These are phyloP conservation scores for Mellilla xanthometata DNA, from an alignment of 2,888 invertebrate species.

Conservation along the genomic window DNA sequence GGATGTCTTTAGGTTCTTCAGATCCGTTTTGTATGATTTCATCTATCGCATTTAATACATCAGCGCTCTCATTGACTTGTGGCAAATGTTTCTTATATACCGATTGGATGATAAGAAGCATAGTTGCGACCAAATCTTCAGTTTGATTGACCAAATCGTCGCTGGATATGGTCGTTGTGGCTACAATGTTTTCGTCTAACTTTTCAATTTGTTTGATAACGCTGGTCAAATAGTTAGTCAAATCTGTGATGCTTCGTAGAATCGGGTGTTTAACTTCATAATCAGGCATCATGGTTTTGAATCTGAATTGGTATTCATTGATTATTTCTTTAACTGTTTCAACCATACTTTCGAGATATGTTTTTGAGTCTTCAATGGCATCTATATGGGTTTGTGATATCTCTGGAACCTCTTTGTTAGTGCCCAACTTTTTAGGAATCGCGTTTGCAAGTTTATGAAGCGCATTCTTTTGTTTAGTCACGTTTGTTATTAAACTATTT, in stretches of 20 bases:
- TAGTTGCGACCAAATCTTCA: conserved; percentile 64
- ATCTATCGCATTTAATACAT: conserved; percentile 61
- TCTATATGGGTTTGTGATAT: conserved; percentile 66
- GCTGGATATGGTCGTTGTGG: conserved; percentile 45
- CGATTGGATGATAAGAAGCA: conserved; percentile 59
- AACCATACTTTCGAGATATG: conserved; percentile 49
- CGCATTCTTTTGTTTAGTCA: conserved; percentile 62
- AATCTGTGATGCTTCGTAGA: conserved; percentile 51
- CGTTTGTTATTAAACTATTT: conserved; percentile 51
- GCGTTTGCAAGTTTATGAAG: conserved; percentile 54
- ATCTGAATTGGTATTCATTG: conserved; percentile 53
- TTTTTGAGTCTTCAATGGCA: conserved; percentile 50
- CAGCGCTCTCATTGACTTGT: conserved; percentile 44
- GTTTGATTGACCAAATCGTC: conserved; percentile 45
- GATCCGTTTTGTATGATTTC: conserved; percentile 63
- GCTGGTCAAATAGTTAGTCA: conserved; percentile 50
- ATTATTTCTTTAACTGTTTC: conserved; percentile 50
- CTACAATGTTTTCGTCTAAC: conserved; percentile 44
- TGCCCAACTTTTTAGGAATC: conserved; percentile 55
- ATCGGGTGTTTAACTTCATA: conserved; percentile 55
- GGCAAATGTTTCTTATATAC: conserved; percentile 71
- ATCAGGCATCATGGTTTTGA: conserved; percentile 43
- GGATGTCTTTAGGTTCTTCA: conserved; percentile 73
- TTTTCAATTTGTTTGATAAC: conserved; percentile 44
- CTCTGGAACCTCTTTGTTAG: conserved; percentile 34